Evolutionary conservation across 2,888 invertebrate genomes (phyloP), one percentile per base, ranked within the genome.

Genomic region (Candidula unifasciata): DNA sequence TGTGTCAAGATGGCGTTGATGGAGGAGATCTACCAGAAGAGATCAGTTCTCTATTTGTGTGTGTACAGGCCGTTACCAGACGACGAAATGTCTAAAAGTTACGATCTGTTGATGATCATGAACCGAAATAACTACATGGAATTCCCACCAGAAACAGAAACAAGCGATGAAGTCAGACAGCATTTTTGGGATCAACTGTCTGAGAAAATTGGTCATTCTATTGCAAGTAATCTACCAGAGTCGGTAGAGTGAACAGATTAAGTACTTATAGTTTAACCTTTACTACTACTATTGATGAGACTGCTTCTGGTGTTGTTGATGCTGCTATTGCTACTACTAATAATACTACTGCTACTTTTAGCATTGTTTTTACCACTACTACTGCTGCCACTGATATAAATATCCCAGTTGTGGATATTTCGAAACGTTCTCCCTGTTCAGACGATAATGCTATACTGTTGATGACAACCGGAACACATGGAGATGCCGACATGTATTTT

Each of bases 1-100:
- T 81, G 44, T 6, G 44, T 85, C n/a, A 81, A 85, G 60, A 85
- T 85, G 85, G 81, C 85, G n/a, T 35, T 81, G 18, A 81, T 81
- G 77, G 85, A 85, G 60, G 85, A 44, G n/a, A 33, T 66, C n/a
- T 35, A 77, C 69, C 60, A 57, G 24, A 76, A 68, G 1, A 44
- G 85, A 10, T 30, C 54, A n/a, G 82, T 82, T 6, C 66, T 85
- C 18, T 27, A 81, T 35, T 68, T 85, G 6, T 81, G 81, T 33
- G 57, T 85, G 37, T 82, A 78, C 66, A 68, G 78, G 54, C 71
- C 77, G 24, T n/a, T 85, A n/a, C 44, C 85, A 0, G 27, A 57
- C 21, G 60, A 64, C 24, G 27, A 82, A n/a, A 35, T 85, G 35
- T 30, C 69, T 1, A 69, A 54, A 13, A 64, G 37, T n/a, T 35